Evolutionary conservation across 1,140 invertebrate genomes (phyloP).

Genomic region (Sinella curviseta): DNA sequence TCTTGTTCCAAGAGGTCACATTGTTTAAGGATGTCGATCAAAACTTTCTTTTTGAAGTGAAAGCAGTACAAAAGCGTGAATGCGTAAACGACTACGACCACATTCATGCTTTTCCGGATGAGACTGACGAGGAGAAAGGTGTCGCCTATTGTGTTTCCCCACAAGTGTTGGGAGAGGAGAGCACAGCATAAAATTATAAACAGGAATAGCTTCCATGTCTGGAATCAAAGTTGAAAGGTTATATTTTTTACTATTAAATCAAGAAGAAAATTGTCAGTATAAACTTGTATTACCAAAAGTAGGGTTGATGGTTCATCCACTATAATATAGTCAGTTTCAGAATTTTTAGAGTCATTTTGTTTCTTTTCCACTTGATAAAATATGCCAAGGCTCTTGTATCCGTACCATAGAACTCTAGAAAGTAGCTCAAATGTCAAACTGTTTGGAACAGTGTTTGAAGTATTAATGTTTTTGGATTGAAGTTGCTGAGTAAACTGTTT

Average conservation of each 20-base stretch:
- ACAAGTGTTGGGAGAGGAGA: not conserved
- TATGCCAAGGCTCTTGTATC: not conserved
- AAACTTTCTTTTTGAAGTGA: not conserved
- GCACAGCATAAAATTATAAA: not conserved
- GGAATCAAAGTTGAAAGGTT: not conserved
- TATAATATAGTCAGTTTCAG: not conserved
- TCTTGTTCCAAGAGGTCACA: not conserved
- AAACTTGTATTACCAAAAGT: not conserved
- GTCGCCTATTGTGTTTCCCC: not conserved
- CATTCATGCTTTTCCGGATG: not conserved
- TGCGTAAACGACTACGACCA: not conserved
- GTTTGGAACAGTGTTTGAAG: too few relatives aligned
- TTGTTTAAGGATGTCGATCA: not conserved
- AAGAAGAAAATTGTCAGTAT: not conserved
- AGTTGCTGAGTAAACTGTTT: too few relatives aligned
- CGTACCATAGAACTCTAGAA: not conserved
- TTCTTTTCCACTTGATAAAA: not conserved
- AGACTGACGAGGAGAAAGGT: not conserved
- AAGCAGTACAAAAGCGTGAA: not conserved
- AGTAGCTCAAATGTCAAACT: not conserved
- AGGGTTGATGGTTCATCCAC: not conserved
- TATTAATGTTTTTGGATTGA: too few relatives aligned
- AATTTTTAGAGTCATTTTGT: not conserved
- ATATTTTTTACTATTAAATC: not conserved
- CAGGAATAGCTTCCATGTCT: not conserved